phyloP scores from a whole-genome alignment of 2,797 vertebrate species.

The Diglossa cyanea region DNA sequence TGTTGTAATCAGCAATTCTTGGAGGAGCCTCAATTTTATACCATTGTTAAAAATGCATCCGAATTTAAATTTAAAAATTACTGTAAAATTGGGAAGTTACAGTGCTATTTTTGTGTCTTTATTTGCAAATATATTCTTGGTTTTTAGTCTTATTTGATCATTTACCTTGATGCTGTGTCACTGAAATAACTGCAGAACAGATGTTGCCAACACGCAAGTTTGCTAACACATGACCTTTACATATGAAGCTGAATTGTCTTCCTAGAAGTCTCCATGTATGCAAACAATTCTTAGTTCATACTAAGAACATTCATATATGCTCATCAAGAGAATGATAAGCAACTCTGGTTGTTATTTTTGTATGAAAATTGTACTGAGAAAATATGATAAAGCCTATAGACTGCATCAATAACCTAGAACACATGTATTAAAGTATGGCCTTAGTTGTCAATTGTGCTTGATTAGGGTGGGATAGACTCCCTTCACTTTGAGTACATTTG shows the following conservation, averaged over 20 bases:
- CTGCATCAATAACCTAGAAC: not conserved
- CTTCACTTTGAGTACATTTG: not conserved
- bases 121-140: not conserved
- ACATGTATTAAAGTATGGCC: not conserved
- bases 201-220: not conserved
- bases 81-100: not conserved
- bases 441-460: not conserved
- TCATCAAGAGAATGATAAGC: not conserved
- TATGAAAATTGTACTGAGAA: not conserved
- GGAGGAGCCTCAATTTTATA: not conserved
- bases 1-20: not conserved
- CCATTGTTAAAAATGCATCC: not conserved
- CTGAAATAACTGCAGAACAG: not conserved
- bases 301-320: accelerated
- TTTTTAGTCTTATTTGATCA: not conserved
- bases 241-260: not conserved
- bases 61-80: not conserved
- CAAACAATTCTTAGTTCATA: not conserved
- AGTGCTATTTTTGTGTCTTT: not conserved
- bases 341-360: not conserved
- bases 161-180: not conserved
- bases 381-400: not conserved
- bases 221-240: not conserved
- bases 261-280: not conserved
- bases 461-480: not conserved